Evolutionary conservation across 2,113 vertebrate genomes (phyloP).

Genomic region (Acrocephalus kingi): DNA sequence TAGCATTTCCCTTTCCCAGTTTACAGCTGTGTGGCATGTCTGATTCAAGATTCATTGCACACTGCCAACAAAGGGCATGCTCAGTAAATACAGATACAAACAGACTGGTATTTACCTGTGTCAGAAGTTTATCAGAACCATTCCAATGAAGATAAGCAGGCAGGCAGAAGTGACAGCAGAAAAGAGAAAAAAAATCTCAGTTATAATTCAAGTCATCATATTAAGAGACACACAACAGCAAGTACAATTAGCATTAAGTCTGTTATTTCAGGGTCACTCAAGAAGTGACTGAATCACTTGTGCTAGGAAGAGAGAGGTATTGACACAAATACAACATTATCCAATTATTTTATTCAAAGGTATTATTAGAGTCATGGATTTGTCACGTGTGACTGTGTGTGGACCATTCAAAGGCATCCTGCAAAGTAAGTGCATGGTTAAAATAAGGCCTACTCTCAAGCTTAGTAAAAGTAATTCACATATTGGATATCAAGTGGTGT

Average conservation of each 20-base stretch:
- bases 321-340: background rate
- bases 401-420: background rate
- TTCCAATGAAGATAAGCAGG: conserved; percentile 24
- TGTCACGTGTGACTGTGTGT: background rate
- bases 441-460: background rate
- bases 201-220: background rate
- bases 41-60: background rate
- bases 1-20: background rate
- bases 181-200: background rate
- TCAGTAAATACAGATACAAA: conserved; percentile 1
- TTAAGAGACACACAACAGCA: background rate
- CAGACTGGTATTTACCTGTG: conserved; percentile 23
- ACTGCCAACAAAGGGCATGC: background rate
- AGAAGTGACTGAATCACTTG: background rate
- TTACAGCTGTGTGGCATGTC: background rate
- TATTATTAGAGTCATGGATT: background rate
- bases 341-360: background rate
- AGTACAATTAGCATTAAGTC: background rate
- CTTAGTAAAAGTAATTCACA: background rate
- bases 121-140: conserved; percentile 29
- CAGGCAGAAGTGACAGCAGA: background rate
- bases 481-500: background rate
- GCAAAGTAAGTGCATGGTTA: background rate
- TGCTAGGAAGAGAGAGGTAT: background rate
- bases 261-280: background rate